Evolutionary conservation across 2,113 vertebrate species (phyloP).

Genomic region (Festucalex cinctus): DNA sequence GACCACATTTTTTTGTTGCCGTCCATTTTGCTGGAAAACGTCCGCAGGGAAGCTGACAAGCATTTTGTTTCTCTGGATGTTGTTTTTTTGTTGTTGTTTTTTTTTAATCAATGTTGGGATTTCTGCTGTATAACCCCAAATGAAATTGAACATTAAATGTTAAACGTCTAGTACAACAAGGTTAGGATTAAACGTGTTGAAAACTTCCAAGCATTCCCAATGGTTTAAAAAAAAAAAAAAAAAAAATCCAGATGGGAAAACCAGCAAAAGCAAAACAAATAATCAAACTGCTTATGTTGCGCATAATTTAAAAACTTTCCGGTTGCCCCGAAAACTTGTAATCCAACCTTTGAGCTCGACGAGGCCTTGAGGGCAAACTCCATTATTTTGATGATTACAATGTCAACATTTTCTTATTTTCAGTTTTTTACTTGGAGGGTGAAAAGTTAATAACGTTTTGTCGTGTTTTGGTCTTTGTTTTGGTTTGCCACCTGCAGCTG

Average conservation of each 20-base stretch:
- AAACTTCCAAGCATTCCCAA: neutral
- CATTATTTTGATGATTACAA: neutral
- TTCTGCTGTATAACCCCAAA: too few relatives aligned
- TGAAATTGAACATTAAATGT: too few relatives aligned
- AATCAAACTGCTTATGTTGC: neutral
- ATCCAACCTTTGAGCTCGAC: neutral
- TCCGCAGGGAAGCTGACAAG: too few relatives aligned
- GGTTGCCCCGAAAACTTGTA: neutral
- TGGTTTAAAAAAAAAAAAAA: neutral
- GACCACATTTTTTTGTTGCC: too few relatives aligned
- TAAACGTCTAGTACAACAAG: neutral
- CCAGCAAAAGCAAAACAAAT: neutral
- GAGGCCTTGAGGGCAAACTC: slow-evolving; percentile 22
- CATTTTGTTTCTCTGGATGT: too few relatives aligned
- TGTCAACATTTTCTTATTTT: slow-evolving; percentile 2
- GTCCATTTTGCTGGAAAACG: too few relatives aligned
- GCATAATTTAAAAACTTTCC: neutral
- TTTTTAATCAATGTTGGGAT: too few relatives aligned
- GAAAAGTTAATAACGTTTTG: slow-evolving; percentile 17
- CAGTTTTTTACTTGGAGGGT: slow-evolving; percentile 13
- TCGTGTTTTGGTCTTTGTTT: neutral
- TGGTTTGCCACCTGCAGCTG: slow-evolving; percentile 12
- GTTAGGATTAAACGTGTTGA: neutral
- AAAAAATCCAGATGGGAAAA: neutral
- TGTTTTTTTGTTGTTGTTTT: too few relatives aligned